Conservation (phyloP, 1,140 invertebrate species). For the Drosophila bifasciata region DNA sequence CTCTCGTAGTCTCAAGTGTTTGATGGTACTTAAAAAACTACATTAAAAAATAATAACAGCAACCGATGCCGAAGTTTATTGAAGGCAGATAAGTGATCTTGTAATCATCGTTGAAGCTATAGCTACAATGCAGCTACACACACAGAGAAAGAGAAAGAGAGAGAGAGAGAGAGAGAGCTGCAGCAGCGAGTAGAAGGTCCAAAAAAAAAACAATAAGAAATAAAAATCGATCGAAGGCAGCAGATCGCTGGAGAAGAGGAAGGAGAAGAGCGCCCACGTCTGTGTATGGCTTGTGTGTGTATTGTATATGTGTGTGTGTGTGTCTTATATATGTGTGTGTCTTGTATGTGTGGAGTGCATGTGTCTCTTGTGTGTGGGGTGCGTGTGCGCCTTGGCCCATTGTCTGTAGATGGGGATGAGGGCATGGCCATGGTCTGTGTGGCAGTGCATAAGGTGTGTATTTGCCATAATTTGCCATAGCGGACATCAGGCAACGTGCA, state of each 20-base stretch:
- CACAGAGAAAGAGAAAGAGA: no score
- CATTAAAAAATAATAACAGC: constrained; percentile 82
- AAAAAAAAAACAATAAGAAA: constrained; percentile 78
- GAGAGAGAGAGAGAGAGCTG: background rate
- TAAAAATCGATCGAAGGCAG: constrained; percentile 65
- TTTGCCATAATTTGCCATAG: constrained; percentile 83
- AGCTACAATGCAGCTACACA: no score
- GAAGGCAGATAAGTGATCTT: constrained; percentile 81
- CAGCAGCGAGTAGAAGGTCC: constrained; percentile 6
- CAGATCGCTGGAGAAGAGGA: background rate
- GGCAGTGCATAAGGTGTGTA: constrained; percentile 73
- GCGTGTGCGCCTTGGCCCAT: constrained; percentile 48
- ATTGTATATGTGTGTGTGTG: background rate
- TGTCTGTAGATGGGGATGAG: constrained; percentile 26
- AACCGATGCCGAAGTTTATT: constrained; percentile 74
- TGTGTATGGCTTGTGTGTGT: no score
- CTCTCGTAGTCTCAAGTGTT: constrained; percentile 79
- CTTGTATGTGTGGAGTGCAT: background rate
- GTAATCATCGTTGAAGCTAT: constrained; percentile 66
- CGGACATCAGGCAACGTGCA: constrained; percentile 49
- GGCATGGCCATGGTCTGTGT: constrained; percentile 1
- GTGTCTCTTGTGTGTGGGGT: constrained; percentile 45
- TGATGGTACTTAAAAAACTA: constrained; percentile 81
- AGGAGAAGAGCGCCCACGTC: constrained; percentile 9
- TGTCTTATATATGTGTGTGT: no score